phyloP scores from a whole-genome alignment of 2,888 invertebrate species.

The Cyclophora albipunctata region DNA sequence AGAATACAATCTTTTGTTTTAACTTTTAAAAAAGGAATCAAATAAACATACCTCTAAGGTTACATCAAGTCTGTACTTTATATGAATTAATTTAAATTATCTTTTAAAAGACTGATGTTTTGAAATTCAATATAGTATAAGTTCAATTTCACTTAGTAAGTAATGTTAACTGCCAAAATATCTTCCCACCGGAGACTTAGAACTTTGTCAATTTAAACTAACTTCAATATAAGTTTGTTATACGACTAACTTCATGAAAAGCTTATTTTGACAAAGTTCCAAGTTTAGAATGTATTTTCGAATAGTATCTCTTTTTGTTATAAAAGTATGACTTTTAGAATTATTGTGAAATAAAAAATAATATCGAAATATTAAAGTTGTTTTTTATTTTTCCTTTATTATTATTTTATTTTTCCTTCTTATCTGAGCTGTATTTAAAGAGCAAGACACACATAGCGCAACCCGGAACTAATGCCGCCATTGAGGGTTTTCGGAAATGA shows the following conservation, averaged over 20 bases:
- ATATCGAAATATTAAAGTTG: slow-evolving; percentile 20
- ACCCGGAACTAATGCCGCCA: no score
- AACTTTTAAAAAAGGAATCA: no score
- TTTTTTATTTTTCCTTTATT: neutral
- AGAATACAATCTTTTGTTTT: no score
- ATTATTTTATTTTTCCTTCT: no score
- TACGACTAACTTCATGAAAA: no score
- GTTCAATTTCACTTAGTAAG: slow-evolving; percentile 11
- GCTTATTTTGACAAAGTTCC: slow-evolving; percentile 18
- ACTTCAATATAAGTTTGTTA: no score
- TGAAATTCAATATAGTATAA: slow-evolving; percentile 33
- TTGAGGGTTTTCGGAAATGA: no score
- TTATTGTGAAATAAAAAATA: slow-evolving; percentile 25
- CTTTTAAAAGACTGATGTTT: slow-evolving; percentile 64
- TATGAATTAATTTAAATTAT: slow-evolving; percentile 18
- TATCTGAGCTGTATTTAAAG: no score
- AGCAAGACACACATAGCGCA: no score
- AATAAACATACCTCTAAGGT: no score
- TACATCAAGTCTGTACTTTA: no score
- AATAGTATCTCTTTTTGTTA: slow-evolving; percentile 8
- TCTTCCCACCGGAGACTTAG: slow-evolving; percentile 10
- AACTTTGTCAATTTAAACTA: slow-evolving; percentile 19
- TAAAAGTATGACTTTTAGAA: slow-evolving; percentile 27
- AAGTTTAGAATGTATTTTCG: slow-evolving; percentile 13
- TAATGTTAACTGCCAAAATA: slow-evolving; percentile 20